Percentiles rank a stretch among this genome's conserved stretches.
These are phyloP conservation scores for Gymnarchus niloticus DNA, from an alignment of 2,113 vertebrate species.

Conservation along the genomic window DNA sequence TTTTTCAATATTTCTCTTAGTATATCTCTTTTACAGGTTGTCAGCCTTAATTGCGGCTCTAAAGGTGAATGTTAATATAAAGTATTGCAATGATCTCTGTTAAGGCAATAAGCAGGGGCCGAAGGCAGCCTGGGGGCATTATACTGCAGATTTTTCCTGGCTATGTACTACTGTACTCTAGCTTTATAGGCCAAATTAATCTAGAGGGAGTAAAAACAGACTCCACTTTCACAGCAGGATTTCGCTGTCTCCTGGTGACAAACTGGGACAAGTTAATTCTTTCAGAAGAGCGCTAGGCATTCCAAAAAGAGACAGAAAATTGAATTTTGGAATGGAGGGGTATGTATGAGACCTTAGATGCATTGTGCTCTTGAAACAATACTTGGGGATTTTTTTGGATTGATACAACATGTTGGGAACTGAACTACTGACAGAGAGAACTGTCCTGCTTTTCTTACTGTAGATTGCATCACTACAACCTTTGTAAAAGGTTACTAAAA, in stretches of 20 bases:
- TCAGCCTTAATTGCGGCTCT: background rate
- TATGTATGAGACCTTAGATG: background rate
- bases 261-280: conserved; percentile 43
- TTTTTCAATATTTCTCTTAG: background rate
- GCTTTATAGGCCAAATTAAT: conserved; percentile 45
- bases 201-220: conserved; percentile 44
- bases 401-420: background rate
- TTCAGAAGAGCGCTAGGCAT: conserved; percentile 38
- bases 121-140: background rate
- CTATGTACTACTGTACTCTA: conserved; percentile 32
- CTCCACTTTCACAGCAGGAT: conserved; percentile 36
- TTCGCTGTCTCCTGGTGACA: conserved; percentile 42
- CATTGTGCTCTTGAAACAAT: background rate
- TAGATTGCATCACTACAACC: background rate
- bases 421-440: background rate
- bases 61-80: background rate
- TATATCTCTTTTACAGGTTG: background rate
- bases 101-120: background rate
- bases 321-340: conserved; percentile 1
- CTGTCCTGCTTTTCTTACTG: background rate
- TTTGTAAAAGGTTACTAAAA: background rate
- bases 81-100: background rate
- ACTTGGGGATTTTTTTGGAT: background rate
- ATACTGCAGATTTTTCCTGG: background rate
- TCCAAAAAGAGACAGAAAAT: conserved; percentile 31